Evolutionary conservation across 2,797 vertebrate genomes (phyloP), one percentile per base, ranked within the genome.

Genomic region (Sphaeramia orbicularis): DNA sequence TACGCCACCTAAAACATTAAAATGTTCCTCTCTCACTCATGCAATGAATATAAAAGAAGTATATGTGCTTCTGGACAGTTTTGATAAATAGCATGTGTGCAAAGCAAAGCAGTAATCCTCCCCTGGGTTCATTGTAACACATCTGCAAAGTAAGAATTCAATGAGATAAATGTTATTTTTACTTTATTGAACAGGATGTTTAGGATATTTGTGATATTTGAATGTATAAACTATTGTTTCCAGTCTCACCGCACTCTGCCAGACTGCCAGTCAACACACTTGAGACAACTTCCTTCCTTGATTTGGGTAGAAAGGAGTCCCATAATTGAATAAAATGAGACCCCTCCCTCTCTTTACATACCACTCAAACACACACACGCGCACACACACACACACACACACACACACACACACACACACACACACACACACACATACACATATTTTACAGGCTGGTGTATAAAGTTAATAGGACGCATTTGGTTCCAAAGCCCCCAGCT

Each of bases 381-480:
- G 65, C 66, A 54, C 59, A 24, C 74, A 73, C 68, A 71, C 65
- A 55, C 66, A 62, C 61, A 66, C 59, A 53, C 70, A 65, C 66
- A 54, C 59, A 24, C 74, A 73, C 68, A 71, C 65, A 55, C 65
- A 65, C 74, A 73, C 71, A 71, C 68, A 54, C 65, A 65, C 56
- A 79, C 52, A 68, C 55, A 68, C 40, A 66, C 49, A 69, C 40
- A 55, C 66, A 62, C 61, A 66, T 59, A 53, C 70, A 68, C 66
- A 54, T 59, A 24, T 88, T 92, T 92, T 91, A 92, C 81, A 79
- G 84, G 88, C 88, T 85, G 78, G 78, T 88, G 80, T 88, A 90
- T 91, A 91, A 91, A 91, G 49, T 91, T 93, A 91, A 92, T 91
- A 80, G 86, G 89, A 86, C 41, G 59, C 79, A 81, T 89, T 92